Percentiles rank a stretch among this genome's conserved stretches.
phyloP scores from a whole-genome alignment of 2,113 vertebrate species.

The Limanda limanda region DNA sequence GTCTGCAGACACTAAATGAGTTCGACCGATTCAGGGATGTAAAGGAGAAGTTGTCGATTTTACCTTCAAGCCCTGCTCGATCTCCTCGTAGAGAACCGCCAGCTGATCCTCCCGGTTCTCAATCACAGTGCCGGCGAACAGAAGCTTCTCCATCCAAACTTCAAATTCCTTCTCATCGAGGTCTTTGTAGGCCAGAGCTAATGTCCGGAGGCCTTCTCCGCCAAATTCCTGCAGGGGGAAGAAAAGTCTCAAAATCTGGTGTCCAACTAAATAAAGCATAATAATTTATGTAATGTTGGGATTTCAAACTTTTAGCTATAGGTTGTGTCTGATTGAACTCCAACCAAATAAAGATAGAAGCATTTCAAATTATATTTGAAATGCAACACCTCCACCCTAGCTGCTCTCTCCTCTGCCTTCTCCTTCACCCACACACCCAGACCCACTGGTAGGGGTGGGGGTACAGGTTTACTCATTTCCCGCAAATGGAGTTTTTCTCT shows the following conservation, averaged over 20 bases:
- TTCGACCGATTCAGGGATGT: neutral
- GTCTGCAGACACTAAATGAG: slow-evolving; percentile 14
- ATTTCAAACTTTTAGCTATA: too few species aligned
- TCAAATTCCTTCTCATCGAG: slow-evolving; percentile 58
- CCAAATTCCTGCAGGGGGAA: slow-evolving; percentile 61
- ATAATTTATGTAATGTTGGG: neutral
- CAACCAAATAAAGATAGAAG: too few species aligned
- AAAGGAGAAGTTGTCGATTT: slow-evolving; percentile 14
- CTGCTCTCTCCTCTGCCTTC: too few species aligned
- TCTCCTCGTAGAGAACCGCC: slow-evolving; percentile 59
- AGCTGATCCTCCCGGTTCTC: slow-evolving; percentile 64
- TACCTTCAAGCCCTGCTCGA: slow-evolving; percentile 67
- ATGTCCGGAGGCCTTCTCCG: slow-evolving; percentile 70
- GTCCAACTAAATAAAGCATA: neutral
- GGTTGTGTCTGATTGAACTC: too few species aligned
- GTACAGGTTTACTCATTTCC: too few species aligned
- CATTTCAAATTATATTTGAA: too few species aligned
- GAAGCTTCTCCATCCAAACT: slow-evolving; percentile 62
- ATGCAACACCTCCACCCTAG: too few species aligned
- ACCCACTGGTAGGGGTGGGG: too few species aligned
- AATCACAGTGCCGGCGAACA: slow-evolving; percentile 50
- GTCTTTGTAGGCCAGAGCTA: slow-evolving; percentile 71
- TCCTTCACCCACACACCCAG: too few species aligned
- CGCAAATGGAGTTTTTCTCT: too few species aligned
- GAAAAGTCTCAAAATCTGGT: neutral